Evolutionary conservation across 2,888 invertebrate species (phyloP), one percentile per base, ranked within the genome.

Genomic region (Villa cingulata): DNA sequence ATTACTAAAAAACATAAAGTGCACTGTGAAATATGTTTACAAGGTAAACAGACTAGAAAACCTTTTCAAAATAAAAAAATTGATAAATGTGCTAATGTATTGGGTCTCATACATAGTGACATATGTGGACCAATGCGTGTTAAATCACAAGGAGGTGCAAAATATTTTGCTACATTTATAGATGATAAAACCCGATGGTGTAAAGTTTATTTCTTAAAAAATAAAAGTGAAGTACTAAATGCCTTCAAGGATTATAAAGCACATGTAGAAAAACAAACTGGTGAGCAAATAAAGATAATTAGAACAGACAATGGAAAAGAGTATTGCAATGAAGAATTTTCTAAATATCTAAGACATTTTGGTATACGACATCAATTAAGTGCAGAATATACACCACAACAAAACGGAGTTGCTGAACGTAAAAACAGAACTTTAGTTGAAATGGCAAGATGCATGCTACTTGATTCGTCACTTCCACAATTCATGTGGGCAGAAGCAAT

Each of bases 351-450:
- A n/a, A 51, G 45, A 36, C 46, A 55, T 19, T 54, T 56, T 45
- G 52, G 54, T 15, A 39, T 27, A 39, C 20, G 41, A 44, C 44
- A 54, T 41, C 47, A 53, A 40, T 41, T 52, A 20, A 53, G 54
- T 46, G 56, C 57, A 48, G 48, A 55, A 3, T 58, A 57, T 46
- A 52, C 53, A 42, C 56, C 55, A 49, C 52, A 57, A 46, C 44
- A 55, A 17, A 59, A 56, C 45, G 55, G 57, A 41, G 52, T 50
- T 23, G 58, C 52, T 20, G 53, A 57, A 46, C 51, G 53, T 38
- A 55, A 48, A 39, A 57, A 57, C 37, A 49, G 54, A 41, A 41
- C 51, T 36, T 36, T 54, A 15, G 54, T 56, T 55, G 53, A 56
- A 34, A 54, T 49, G 37, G 27, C 49, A 16, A 43, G 55, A 39